Evolutionary conservation across 1,140 invertebrate genomes (phyloP), one percentile per base, ranked within the genome.

Genomic region (Schmidtea mediterranea): DNA sequence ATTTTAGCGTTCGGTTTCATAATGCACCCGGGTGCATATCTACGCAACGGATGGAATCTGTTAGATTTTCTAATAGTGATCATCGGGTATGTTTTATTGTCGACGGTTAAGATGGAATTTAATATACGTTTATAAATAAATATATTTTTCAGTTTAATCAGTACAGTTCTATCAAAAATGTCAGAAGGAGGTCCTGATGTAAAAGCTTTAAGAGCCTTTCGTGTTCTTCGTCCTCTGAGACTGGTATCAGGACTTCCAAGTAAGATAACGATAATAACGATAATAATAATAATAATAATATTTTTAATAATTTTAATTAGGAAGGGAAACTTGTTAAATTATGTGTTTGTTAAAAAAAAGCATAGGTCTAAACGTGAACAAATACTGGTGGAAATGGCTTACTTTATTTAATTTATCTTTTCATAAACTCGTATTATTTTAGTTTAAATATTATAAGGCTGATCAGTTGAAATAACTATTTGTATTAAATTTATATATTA

Each of bases 61-160:
- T 74, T 98, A 63, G 92, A 97, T 79, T 98, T 98, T 74, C 82
- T 86, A 57, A 98, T 97, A 63, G 90, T 97, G 63, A 82, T 97
- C 59, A 94, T 98, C 68, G 90, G 90, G 86, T 71, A 57, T 62
- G 61, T 63, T 45, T 19, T 19, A n/a, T n/a, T n/a, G n/a, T n/a
- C n/a, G n/a, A n/a, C n/a, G n/a, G n/a, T n/a, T n/a, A n/a, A n/a
- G n/a, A n/a, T n/a, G 3, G 43, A 8, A 39, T 19, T 24, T 45
- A 13, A 45, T 21, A 5, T n/a, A 13, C 18, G 22, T 3, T 36
- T 2, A 12, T 12, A 19, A 15, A 8, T 15, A 5, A 36, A 36
- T 32, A 48, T 36, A 22, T 48, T 5, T 36, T 32, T 36, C 19
- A 22, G 16, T 59, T 76, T 87, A 73, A 76, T 94, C 67, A 94